Evolutionary conservation across 1,140 invertebrate species (phyloP), one percentile per base, ranked within the genome.

Genomic region (Neuroterus valhalla): DNA sequence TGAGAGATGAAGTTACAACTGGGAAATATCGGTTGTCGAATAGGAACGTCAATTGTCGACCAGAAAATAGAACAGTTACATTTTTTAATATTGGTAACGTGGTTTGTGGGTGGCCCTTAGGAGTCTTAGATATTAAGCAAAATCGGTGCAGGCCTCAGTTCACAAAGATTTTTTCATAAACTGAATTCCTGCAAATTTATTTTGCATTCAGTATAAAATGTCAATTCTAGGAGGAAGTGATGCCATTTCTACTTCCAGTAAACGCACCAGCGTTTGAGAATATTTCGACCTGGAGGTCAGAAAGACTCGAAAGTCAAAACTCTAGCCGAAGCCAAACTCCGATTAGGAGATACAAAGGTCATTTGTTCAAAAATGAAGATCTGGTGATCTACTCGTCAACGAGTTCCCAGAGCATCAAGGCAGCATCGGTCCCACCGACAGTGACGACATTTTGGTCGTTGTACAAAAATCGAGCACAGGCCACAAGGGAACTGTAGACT

Each of bases 341-440:
- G 26, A 10, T 26, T 23, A 26, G 21, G 52, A 62, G 52, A 3
- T 31, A 15, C 3, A 31, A 62, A 62, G 21, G 31, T 52, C 50
- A 52, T 21, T 21, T 5, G 23, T 19, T 52, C 50, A 52, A 52
- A 48, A 38, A 31, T 62, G 23, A 15, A 2, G 14, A 38, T 62
- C 4, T 21, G 31, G 8, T 44, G 19, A 12, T 68, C 89, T 94
- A 95, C 87, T 95, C 94, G 85, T 95, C 95, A 77, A 95, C 93
- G 71, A 97, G 89, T 87, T 96, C 95, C 97, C 97, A 98, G 79
- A 98, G 93, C 95, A 98, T 96, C 4, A 98, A 92, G 48, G 96
- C 93, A 66, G 96, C 97, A 86, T 98, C 97, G 79, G 94, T 94
- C n/a, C 96, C 97, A 21, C 97, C 97, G 6, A 96, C 94, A 1